These are phyloP conservation scores for Polypedilum vanderplanki DNA, from an alignment of 1,140 invertebrate genomes.

Conservation along the genomic window DNA sequence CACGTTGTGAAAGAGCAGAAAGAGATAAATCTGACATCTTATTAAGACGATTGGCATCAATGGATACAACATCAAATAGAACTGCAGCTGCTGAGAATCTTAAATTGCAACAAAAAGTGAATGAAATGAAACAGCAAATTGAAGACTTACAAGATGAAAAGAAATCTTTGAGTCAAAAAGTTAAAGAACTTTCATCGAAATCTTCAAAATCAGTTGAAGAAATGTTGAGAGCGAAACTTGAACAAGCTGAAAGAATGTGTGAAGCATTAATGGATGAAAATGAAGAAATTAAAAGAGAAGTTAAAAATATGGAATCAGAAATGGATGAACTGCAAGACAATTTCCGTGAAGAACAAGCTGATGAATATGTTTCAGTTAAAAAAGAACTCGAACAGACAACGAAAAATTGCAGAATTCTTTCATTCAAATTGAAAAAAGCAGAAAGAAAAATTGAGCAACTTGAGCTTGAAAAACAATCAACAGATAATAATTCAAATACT, in stretches of 20 bases:
- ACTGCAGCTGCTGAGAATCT: conserved; percentile 61
- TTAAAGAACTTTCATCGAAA: conserved; percentile 66
- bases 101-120: conserved; percentile 72
- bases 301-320: conserved; percentile 87
- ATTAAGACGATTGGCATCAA: conserved; percentile 62
- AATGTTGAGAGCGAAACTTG: conserved; percentile 68
- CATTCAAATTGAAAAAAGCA: conserved; percentile 95
- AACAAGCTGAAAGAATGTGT: conserved; percentile 78
- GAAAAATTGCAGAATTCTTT: conserved; percentile 96
- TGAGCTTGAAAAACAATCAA: conserved; percentile 72
- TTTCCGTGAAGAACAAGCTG: conserved; percentile 94
- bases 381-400: conserved; percentile 91
- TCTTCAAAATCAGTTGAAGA: conserved; percentile 48
- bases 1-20: conserved; percentile 69
- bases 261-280: conserved; percentile 95
- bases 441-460: conserved; percentile 85
- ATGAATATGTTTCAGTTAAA: conserved; percentile 91
- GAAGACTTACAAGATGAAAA: conserved; percentile 78
- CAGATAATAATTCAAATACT: conserved; percentile 47
- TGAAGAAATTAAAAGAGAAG: conserved; percentile 88
- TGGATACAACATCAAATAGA: conserved; percentile 65
- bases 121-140: conserved; percentile 67
- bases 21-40: conserved; percentile 82
- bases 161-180: conserved; percentile 59
- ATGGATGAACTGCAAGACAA: conserved; percentile 98